Base-by-base conservation (phyloP, 2,888 invertebrate species). In the Ennomos quercinarius region DNA sequence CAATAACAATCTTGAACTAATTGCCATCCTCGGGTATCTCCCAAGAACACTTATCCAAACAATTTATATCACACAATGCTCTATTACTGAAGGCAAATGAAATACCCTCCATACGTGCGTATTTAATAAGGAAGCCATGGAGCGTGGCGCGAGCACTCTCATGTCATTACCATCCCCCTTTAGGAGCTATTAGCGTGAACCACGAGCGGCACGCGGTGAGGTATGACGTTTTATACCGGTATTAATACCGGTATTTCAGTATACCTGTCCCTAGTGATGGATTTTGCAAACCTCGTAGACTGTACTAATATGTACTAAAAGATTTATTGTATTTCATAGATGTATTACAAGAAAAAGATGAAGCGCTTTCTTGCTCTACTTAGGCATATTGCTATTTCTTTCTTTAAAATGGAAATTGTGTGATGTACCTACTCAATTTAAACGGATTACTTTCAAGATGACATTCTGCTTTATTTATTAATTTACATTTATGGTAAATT, bases 81-180 rank as follows among this genome's bases (percentile, higher is more conserved):
- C 55, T 60, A 60, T 59, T 54, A 59, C 41, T 55, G 44, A 36
- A 58, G 56, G 46, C 56, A 59, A 61, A 66, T 63, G 58, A 64
- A 64, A 63, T 65, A 64, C 60, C 66, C 60, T 57, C 53, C 54
- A 57, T 64, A 58, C 60, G 60, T 59, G 46, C 53, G 56, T 58
- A 61, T 63, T 63, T 71, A 76, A 69, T 67, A 70, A 70, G 63
- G 63, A 56, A 67, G 61, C 58, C 58, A 57, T 67, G 67, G 66
- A 72, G 57, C 63, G 43, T 57, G 63, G 59, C 62, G 43, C 50
- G 67, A 69, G 72, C 72, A 69, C 77, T 77, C 67, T 66, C 71
- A 70, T 67, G 71, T 74, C 71, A 77, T 77, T 77, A 76, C 57
- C 68, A 71, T 69, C 57, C 62, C 62, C 60, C 64, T 63, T 57